phyloP scores from a whole-genome alignment of 2,797 vertebrate species.

The Cephalopachus bancanus region DNA sequence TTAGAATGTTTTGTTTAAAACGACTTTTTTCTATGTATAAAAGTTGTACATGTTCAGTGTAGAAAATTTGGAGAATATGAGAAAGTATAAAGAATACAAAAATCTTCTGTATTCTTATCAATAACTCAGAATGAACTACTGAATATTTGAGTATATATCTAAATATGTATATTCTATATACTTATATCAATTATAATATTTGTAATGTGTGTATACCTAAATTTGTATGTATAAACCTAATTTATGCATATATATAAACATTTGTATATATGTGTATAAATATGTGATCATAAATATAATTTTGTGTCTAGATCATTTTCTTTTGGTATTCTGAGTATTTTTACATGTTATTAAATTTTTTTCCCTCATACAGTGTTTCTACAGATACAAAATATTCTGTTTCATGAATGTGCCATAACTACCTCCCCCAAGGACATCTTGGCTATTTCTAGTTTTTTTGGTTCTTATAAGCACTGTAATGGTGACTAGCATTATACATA shows the following conservation, averaged over 20 bases:
- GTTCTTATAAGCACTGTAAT: slow-evolving; percentile 22
- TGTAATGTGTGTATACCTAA: background rate
- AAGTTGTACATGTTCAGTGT: background rate
- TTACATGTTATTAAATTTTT: background rate
- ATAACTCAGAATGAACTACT: slow-evolving; percentile 16
- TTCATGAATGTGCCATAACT: background rate
- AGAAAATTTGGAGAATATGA: slow-evolving; percentile 35
- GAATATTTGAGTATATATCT: background rate
- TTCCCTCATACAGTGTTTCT: slow-evolving; percentile 18
- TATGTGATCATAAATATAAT: background rate
- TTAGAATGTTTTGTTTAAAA: background rate
- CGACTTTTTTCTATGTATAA: background rate
- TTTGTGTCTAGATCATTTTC: background rate
- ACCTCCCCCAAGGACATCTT: background rate
- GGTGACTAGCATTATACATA: background rate
- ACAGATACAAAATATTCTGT: background rate
- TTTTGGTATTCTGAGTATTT: slow-evolving; percentile 30
- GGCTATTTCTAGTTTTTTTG: background rate
- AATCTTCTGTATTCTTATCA: background rate
- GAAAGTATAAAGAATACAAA: slow-evolving; percentile 21
- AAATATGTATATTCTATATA: background rate
- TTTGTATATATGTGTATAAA: background rate
- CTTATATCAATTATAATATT: background rate
- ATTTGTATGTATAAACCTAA: background rate
- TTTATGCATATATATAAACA: background rate